Conservation (phyloP, 2,888 invertebrate genomes). For the Herminia tarsipennalis region DNA sequence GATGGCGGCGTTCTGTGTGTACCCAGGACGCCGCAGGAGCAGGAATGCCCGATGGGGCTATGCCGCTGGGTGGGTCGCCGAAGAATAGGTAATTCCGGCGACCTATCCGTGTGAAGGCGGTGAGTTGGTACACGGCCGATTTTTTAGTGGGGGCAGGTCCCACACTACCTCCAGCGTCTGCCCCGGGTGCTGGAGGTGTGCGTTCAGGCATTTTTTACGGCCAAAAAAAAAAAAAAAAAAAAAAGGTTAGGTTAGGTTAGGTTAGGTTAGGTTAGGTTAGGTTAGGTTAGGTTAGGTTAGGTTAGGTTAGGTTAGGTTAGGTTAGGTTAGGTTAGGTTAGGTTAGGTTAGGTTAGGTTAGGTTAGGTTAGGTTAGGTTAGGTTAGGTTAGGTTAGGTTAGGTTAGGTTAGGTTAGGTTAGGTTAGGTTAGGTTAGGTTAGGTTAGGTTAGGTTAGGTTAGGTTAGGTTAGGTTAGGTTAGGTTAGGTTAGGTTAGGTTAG, state of each 20-base stretch:
- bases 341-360: conserved; percentile 15
- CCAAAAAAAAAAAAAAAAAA: neutral
- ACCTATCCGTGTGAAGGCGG: no score
- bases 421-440: conserved; percentile 16
- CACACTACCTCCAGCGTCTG: no score
- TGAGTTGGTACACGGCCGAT: no score
- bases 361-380: conserved; percentile 16
- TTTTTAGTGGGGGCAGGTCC: no score
- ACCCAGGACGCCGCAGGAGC: no score
- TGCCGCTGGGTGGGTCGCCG: no score
- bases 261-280: conserved; percentile 23
- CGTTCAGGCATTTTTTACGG: no score
- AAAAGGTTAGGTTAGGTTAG: conserved; percentile 12
- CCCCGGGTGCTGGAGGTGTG: no score
- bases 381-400: conserved; percentile 29
- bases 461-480: conserved; percentile 8
- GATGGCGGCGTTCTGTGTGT: no score
- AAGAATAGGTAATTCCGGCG: no score
- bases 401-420: conserved; percentile 27
- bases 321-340: conserved; percentile 16
- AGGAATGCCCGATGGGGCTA: no score
- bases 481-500: conserved; percentile 13
- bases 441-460: conserved; percentile 16
- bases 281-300: neutral
- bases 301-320: neutral